Conservation (phyloP, 2,888 invertebrate genomes). For the Papilio demoleus region DNA sequence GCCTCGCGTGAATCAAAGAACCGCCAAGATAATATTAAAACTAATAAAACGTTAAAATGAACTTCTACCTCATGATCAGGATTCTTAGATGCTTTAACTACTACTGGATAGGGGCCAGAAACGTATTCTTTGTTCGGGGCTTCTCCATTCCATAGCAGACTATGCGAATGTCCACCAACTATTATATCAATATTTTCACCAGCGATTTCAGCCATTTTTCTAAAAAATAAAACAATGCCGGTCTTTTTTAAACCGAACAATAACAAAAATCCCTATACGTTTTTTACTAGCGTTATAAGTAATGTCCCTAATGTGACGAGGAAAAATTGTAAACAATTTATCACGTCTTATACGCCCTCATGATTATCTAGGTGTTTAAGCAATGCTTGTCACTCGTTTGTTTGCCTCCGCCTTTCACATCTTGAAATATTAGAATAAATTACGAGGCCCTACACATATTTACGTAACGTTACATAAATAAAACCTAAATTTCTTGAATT, state of each 20-base stretch:
- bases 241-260: no score
- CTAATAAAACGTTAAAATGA: neutral
- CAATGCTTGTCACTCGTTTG: conserved; percentile 3
- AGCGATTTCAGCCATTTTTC: conserved; percentile 85
- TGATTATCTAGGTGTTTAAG: conserved; percentile 26
- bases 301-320: conserved; percentile 16
- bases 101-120: conserved; percentile 87
- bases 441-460: neutral
- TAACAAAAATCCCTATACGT: neutral
- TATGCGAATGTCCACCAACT: conserved; percentile 93
- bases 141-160: conserved; percentile 87
- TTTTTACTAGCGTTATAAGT: neutral
- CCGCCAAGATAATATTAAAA: no score
- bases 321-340: conserved; percentile 23
- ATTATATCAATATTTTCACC: conserved; percentile 90
- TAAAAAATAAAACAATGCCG: conserved; percentile 21
- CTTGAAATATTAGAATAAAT: conserved; percentile 7
- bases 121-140: conserved; percentile 82
- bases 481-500: neutral
- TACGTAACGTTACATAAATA: neutral
- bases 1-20: no score
- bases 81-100: conserved; percentile 59
- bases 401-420: conserved; percentile 27
- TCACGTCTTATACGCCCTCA: conserved; percentile 18
- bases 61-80: conserved; percentile 64